A percentile compares a stretch with the other conserved stretches of the same genome.
These are phyloP conservation scores for Acrocephalus arundinaceus DNA, from an alignment of 2,113 vertebrate genomes.

Conservation along the genomic window DNA sequence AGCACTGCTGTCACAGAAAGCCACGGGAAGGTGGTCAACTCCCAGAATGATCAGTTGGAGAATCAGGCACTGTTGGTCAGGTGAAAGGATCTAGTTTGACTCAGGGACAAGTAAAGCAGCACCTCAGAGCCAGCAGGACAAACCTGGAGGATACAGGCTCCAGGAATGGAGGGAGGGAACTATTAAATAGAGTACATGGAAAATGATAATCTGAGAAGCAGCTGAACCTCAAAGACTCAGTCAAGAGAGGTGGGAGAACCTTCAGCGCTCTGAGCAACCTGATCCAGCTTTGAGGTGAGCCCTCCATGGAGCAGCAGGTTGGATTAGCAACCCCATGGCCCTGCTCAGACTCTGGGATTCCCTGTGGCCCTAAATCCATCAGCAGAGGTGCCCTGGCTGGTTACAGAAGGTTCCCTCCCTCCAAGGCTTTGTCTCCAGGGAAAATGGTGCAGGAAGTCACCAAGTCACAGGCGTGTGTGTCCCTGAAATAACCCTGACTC, in stretches of 20 bases:
- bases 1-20: neutral
- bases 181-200: neutral
- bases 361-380: neutral
- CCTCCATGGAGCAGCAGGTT: neutral
- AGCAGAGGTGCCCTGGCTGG: neutral
- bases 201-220: neutral
- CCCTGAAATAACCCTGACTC: neutral
- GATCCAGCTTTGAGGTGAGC: neutral
- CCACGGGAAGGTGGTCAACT: neutral
- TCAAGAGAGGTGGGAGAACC: neutral
- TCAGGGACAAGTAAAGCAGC: neutral
- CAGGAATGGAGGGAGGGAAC: neutral
- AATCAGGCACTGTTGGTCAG: neutral
- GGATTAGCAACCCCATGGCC: neutral
- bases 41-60: neutral
- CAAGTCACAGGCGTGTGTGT: neutral
- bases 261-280: neutral
- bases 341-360: neutral
- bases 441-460: neutral
- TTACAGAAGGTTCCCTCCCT: neutral
- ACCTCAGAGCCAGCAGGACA: neutral
- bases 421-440: neutral
- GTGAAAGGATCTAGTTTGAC: neutral
- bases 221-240: neutral
- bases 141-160: neutral